These are phyloP conservation scores for Epicampocera succincta DNA, from an alignment of 2,888 invertebrate genomes.

Conservation along the genomic window DNA sequence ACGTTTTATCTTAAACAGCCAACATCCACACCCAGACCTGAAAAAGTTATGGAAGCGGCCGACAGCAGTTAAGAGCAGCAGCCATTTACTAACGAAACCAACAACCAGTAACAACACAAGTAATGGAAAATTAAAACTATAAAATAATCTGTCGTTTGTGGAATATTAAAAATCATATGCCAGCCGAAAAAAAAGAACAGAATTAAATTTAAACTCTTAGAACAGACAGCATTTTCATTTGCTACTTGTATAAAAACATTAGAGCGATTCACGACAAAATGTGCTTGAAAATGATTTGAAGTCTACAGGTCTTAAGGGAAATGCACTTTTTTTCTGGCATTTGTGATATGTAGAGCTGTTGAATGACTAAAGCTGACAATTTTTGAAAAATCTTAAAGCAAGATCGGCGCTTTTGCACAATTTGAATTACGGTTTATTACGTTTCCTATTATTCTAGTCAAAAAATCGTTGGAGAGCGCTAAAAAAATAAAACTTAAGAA, in stretches of 20 bases:
- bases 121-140: constrained; percentile 57
- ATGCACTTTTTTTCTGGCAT: too few species aligned
- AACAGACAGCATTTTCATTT: constrained; percentile 26
- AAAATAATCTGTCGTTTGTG: constrained; percentile 46
- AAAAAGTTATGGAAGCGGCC: constrained; percentile 8
- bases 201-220: constrained; percentile 32
- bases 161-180: constrained; percentile 54
- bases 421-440: too few species aligned
- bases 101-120: constrained; percentile 34
- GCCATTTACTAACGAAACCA: constrained; percentile 45
- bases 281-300: too few species aligned
- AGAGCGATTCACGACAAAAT: too few species aligned
- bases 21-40: constrained; percentile 53
- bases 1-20: constrained; percentile 51
- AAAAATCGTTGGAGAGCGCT: too few species aligned
- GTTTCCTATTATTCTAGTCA: too few species aligned
- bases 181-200: constrained; percentile 29
- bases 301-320: too few species aligned
- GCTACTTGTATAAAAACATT: neutral
- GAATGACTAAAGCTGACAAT: too few species aligned
- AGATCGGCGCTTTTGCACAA: too few species aligned
- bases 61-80: constrained; percentile 32
- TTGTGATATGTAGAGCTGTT: too few species aligned
- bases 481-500: too few species aligned
- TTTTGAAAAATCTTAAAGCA: too few species aligned